phyloP scores from a whole-genome alignment of 2,113 vertebrate species.

The Thymallus thymallus region DNA sequence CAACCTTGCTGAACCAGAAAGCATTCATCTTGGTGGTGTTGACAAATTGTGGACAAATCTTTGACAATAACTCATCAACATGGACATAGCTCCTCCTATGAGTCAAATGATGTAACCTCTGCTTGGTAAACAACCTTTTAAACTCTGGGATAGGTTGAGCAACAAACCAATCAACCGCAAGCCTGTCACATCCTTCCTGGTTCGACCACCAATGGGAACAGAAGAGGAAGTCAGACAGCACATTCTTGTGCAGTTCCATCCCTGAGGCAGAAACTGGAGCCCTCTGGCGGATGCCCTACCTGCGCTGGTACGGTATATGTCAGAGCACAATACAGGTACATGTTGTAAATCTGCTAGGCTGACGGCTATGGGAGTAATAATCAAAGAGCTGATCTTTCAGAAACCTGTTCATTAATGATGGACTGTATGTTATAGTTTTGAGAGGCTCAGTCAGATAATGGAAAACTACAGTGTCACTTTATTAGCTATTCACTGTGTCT shows the following conservation, averaged over 20 bases:
- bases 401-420: not conserved
- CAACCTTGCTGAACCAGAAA: not conserved
- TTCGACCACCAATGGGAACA: not conserved
- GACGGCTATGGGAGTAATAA: not conserved
- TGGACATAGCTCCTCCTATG: no score
- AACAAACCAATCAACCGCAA: not conserved
- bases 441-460: no score
- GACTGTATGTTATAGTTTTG: not conserved
- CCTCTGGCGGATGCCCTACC: not conserved
- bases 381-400: not conserved
- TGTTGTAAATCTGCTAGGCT: not conserved
- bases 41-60: constrained; percentile 7
- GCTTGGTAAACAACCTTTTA: constrained; percentile 13
- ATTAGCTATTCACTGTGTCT: not conserved
- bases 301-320: not conserved
- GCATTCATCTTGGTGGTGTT: not conserved
- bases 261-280: not conserved
- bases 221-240: constrained; percentile 12
- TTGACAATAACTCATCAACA: no score
- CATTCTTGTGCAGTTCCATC: not conserved
- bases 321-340: not conserved
- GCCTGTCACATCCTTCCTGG: not conserved
- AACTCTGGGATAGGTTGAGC: not conserved
- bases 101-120: no score
- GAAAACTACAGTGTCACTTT: no score